A percentile compares a stretch with the other conserved stretches of the same genome.
These are phyloP conservation scores for Apodemus sylvaticus DNA, from an alignment of 2,113 vertebrate species.

Conservation along the genomic window DNA sequence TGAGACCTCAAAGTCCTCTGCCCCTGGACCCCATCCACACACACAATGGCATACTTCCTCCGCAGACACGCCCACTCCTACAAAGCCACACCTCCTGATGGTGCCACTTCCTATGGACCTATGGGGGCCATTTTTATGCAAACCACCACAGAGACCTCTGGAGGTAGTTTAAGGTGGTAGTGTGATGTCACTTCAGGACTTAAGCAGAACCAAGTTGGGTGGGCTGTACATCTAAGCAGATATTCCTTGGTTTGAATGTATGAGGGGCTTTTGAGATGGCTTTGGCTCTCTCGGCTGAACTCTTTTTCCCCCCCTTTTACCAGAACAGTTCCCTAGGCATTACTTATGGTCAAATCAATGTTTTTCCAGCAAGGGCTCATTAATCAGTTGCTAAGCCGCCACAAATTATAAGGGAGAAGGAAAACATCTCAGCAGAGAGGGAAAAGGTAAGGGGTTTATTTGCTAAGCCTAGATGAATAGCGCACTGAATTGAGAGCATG, in stretches of 20 bases:
- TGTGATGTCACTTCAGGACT: neutral
- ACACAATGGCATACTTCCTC: too few relatives aligned
- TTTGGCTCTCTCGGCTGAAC: neutral
- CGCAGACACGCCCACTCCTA: too few relatives aligned
- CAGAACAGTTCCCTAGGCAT: neutral
- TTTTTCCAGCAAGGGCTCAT: slow-evolving; percentile 19
- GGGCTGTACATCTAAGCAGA: neutral
- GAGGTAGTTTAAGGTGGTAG: neutral
- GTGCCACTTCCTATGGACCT: too few relatives aligned
- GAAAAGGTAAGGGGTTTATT: slow-evolving; percentile 12
- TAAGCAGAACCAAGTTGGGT: neutral
- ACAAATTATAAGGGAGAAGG: slow-evolving; percentile 39
- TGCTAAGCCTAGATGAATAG: slow-evolving; percentile 30
- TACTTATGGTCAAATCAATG: slow-evolving; percentile 30
- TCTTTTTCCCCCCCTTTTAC: neutral
- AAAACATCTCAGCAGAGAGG: slow-evolving; percentile 23
- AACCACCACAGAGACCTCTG: too few relatives aligned
- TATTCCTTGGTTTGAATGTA: neutral
- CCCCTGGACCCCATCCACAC: too few relatives aligned
- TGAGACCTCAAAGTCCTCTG: too few relatives aligned
- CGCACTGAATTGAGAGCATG: slow-evolving; percentile 43
- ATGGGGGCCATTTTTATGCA: too few relatives aligned
- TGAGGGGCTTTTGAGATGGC: neutral
- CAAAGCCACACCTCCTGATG: too few relatives aligned
- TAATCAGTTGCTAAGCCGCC: slow-evolving; percentile 46